Evolutionary conservation across 2,797 vertebrate species (phyloP), one percentile per base, ranked within the genome.

Genomic region (Brotula barbata): DNA sequence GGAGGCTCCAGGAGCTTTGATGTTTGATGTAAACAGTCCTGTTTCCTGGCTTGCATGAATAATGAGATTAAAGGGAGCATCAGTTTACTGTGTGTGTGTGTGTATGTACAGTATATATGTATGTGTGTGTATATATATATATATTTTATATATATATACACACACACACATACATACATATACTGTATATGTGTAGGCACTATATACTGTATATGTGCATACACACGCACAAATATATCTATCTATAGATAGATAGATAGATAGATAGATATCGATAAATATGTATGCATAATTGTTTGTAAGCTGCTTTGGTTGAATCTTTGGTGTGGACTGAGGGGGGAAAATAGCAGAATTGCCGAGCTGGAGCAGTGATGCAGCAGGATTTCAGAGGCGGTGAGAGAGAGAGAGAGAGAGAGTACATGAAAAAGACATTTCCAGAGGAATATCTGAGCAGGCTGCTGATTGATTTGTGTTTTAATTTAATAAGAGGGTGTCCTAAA

Each of bases 321-420:
- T 33, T 6, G 9, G 31, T 4, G 4, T 4, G 25, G 25, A 28
- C 8, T 28, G 25, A 47, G 21, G 47, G 52, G 54, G 22, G 58
- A 47, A 79, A 76, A 75, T 76, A 80, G 85, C 74, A 82, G 85
- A 84, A 84, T 75, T 73, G 72, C 62, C 63, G 73, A 75, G 75
- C 77, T 85, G 89, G 87, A 81, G 87, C 90, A 89, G 91, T 93
- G 91, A 93, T 93, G 91, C 90, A 92, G 92, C 91, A 92, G 88
- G 90, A 92, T 92, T 92, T 91, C 81, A 71, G 72, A 78, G 80
- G 81, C 73, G 79, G 68, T 65, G 61, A 63, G 68, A 62, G 68
- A 78, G 53, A 56, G 41, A 44, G 31, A 42, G 31, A 33, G 48
- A 81, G 58, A 70, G 73, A 56, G 45, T 66, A 57, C 68, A 84